Evolutionary conservation across 2,113 vertebrate species (phyloP).

Genomic region (Geococcyx californianus): DNA sequence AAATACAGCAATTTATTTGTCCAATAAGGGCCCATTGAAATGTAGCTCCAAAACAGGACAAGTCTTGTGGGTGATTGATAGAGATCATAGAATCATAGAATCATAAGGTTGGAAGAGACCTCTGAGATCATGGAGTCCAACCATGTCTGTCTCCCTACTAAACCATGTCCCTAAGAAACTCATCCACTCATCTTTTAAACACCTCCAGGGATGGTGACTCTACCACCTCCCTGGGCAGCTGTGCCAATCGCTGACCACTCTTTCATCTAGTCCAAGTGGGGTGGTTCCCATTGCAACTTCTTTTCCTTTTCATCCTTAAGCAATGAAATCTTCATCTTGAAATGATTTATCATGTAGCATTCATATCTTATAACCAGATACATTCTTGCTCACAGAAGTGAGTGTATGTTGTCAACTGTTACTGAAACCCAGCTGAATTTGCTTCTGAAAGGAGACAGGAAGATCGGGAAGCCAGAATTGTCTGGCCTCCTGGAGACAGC

Average conservation of each 20-base stretch:
- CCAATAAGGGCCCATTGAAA: background rate
- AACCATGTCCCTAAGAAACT: too few relatives aligned
- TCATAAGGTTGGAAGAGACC: too few relatives aligned
- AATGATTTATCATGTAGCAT: background rate
- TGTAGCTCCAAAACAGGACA: accelerated
- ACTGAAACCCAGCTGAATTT: background rate
- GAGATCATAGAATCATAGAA: too few relatives aligned
- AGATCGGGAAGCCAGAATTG: background rate
- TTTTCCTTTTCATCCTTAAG: background rate
- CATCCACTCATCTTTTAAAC: too few relatives aligned
- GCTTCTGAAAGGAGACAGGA: background rate
- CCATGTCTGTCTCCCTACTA: too few relatives aligned
- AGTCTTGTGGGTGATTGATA: background rate
- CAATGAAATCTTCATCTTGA: background rate
- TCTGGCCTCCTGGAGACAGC: background rate
- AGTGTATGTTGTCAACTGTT: background rate
- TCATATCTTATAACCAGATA: background rate
- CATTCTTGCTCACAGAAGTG: background rate
- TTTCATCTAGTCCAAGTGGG: background rate
- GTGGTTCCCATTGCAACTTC: background rate
- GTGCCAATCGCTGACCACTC: too few relatives aligned
- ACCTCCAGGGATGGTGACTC: too few relatives aligned
- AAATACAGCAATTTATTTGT: background rate
- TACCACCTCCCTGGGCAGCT: too few relatives aligned
- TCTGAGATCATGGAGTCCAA: too few relatives aligned